Evolutionary conservation across 1,140 invertebrate genomes (phyloP).

Genomic region (Caenorhabditis remanei): DNA sequence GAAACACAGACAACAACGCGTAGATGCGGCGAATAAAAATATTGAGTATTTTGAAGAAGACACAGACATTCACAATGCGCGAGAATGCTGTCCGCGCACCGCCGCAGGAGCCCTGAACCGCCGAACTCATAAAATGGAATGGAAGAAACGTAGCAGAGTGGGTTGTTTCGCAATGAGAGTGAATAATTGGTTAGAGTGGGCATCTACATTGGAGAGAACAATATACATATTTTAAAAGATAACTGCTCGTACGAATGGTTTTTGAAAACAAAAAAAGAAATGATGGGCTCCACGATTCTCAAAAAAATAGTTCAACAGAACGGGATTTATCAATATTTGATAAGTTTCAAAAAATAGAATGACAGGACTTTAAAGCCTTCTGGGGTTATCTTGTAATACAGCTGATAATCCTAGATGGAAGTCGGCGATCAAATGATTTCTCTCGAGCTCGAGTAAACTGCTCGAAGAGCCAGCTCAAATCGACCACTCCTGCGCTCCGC

Average conservation of each 20-base stretch:
- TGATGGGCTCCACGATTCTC: background rate
- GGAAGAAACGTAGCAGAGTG: background rate
- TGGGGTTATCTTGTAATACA: background rate
- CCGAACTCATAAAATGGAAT: conserved; percentile 39
- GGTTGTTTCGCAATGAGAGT: conserved; percentile 32
- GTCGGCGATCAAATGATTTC: background rate
- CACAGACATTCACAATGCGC: conserved; percentile 45
- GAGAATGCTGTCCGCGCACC: conserved; percentile 42
- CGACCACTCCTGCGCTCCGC: conserved; percentile 13
- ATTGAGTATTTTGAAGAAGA: conserved; percentile 28
- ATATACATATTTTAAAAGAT: too few relatives aligned
- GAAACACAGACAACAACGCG: conserved; percentile 44
- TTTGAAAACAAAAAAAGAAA: too few relatives aligned
- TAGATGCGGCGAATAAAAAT: conserved; percentile 18
- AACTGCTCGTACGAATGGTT: too few relatives aligned
- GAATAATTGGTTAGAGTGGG: conserved; percentile 13
- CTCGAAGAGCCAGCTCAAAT: background rate
- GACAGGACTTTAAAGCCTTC: too few relatives aligned
- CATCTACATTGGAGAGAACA: background rate
- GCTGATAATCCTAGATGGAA: conserved; percentile 8
- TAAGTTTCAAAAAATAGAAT: too few relatives aligned
- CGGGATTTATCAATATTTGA: too few relatives aligned
- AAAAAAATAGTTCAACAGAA: background rate
- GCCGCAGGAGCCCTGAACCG: conserved; percentile 47
- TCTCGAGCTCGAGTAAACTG: background rate